phyloP scores from a whole-genome alignment of 2,888 invertebrate species.

The Antheraea yamamai region DNA sequence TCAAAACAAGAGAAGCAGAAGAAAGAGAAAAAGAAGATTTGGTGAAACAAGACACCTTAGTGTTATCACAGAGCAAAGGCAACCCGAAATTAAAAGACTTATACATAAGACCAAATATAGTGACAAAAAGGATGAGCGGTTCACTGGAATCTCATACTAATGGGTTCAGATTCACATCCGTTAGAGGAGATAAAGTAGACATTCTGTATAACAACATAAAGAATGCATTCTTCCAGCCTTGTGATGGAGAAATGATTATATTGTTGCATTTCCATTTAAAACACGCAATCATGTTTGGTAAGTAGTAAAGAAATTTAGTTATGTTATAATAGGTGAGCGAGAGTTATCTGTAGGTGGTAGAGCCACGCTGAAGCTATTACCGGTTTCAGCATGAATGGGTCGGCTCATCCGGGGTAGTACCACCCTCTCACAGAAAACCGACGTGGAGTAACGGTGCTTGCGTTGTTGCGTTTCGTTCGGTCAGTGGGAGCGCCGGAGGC shows the following conservation, averaged over 20 bases:
- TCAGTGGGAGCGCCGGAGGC: too few relatives aligned
- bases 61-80: conserved; percentile 96
- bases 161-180: conserved; percentile 98
- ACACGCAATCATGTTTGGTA: conserved; percentile 99
- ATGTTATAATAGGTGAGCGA: too few relatives aligned
- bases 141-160: conserved; percentile 97
- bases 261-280: conserved; percentile 98
- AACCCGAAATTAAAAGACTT: conserved; percentile 99
- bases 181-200: conserved; percentile 99
- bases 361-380: too few relatives aligned
- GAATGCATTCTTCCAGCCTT: conserved; percentile 99
- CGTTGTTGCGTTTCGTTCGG: too few relatives aligned
- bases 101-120: conserved; percentile 99
- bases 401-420: too few relatives aligned
- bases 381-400: too few relatives aligned
- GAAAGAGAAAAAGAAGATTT: conserved; percentile 99
- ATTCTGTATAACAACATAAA: conserved; percentile 99
- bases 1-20: conserved; percentile 98
- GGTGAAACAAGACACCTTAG: conserved; percentile 98
- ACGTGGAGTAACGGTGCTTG: too few relatives aligned
- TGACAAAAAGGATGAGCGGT: conserved; percentile 96
- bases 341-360: too few relatives aligned
- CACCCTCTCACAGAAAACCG: too few relatives aligned
- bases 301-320: conserved; percentile 41
- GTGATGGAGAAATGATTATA: conserved; percentile 99